Base-by-base conservation (phyloP, 2,888 invertebrate species). In the Drosophila silvestris region DNA sequence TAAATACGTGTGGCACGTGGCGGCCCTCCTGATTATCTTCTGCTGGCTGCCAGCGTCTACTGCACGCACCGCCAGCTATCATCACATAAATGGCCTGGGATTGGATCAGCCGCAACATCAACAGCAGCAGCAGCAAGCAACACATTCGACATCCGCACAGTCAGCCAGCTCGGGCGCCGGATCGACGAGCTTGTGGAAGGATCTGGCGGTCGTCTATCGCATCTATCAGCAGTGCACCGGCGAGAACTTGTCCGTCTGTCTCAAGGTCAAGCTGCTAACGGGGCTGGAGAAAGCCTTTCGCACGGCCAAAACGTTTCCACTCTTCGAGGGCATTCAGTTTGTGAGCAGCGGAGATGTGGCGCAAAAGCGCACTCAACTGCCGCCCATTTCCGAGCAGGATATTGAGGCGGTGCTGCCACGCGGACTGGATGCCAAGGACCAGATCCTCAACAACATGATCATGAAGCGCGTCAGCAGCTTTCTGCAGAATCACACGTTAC, bases 141-240 rank as follows among this genome's bases (percentile, higher is more conserved):
- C 52, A 22, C 70, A 61, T 26, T 59, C 50, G 33, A 28, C 54
- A 4, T 16, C 60, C 0, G 28, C 39, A 19, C 67, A 79, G 28
- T 37, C 30, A 70, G 39, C 54, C 41, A 70, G 35, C 59, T 69
- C 67, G 7, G 47, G 35, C 12, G 44, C 75, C 70, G 60, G 73
- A 10, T 32, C 76, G 6, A 44, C 94, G 5, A 69, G 85, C 39
- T 81, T 91, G 66, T 93, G 93, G 93, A 92, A 91, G 77, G 97
- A 97, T 86, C 93, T 97, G 9, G 95, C 96, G 83, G 95, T 96
- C 88, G 95, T 96, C 79, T 97, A 96, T 90, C 96, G 96, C 92
- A 95, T 97, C 77, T 97, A 97, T 93, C 96, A 96, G 93, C 97
- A 97, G 88, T 97, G 97, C 94, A 95, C 96, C 71, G 95, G 95